Evolutionary conservation across 2,888 invertebrate species (phyloP), one percentile per base, ranked within the genome.

Genomic region (Habroteleia sp.): DNA sequence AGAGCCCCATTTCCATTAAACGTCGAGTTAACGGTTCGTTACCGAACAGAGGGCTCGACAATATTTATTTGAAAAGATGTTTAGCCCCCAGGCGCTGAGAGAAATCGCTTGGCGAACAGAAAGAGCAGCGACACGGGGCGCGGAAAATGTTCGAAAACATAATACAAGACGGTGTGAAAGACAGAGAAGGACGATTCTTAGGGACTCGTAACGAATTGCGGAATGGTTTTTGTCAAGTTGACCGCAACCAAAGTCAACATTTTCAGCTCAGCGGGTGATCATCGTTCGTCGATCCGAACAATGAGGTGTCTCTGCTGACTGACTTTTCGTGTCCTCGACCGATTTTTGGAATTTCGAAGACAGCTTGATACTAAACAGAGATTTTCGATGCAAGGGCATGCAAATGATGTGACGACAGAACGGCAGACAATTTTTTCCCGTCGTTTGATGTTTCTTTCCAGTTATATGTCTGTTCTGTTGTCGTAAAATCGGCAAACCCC

Each of bases 21-120:
- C 81, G 81, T 81, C 82, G 79, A 85, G 83, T 85, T 86, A 86
- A 86, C 86, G 86, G 84, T 87, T 87, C 82, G 83, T 85, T 82
- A 80, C 79, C 79, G 81, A 83, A 85, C 85, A 80, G 80, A 81
- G 76, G 74, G 74, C 74, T 78, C 41, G 65, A 46, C 78, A 80
- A 83, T 85, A 82, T 81, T 83, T 77, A 78, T 76, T 63, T 82
- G 83, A 85, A 86, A 86, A 82, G 85, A 81, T 84, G 84, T 82
- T 76, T 83, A 85, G 84, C 82, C 84, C 84, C 66, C 13, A 39
- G 60, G 58, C 62, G 54, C 65, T 66, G 50, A 62, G 77, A 71
- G 66, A 77, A 76, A 62, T 76, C 56, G 44, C 11, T 39, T 37
- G 6, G 14, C 4, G 39, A 71, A 52, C 46, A 44, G 17, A 65